Evolutionary conservation across 2,888 invertebrate genomes (phyloP).

Genomic region (Neelides folsomi): DNA sequence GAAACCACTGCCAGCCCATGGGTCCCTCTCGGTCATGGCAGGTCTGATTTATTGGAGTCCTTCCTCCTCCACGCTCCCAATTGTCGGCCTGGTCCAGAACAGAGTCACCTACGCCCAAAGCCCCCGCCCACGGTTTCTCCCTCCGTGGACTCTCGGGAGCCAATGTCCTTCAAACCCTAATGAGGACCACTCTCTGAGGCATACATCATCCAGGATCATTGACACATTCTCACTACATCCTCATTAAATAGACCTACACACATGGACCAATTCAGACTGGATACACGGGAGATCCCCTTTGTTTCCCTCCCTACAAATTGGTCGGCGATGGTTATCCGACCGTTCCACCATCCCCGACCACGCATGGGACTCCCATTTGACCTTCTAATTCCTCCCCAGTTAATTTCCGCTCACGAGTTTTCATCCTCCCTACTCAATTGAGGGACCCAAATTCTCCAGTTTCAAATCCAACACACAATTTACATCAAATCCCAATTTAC

Average conservation of each 20-base stretch:
- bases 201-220: slow-evolving; percentile 20
- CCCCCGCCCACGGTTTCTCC: background rate
- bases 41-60: background rate
- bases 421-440: too few relatives aligned
- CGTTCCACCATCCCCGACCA: background rate
- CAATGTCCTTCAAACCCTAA: too few relatives aligned
- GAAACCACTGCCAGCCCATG: slow-evolving; percentile 18
- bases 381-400: background rate
- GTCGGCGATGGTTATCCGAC: slow-evolving; percentile 1
- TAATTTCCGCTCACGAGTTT: too few relatives aligned
- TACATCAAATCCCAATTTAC: too few relatives aligned
- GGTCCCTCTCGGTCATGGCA: background rate
- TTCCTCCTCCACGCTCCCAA: slow-evolving; percentile 3
- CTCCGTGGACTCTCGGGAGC: background rate
- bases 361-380: slow-evolving; percentile 3
- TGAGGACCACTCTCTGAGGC: too few relatives aligned
- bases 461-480: too few relatives aligned
- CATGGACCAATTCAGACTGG: background rate
- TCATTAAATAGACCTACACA: slow-evolving; percentile 31
- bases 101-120: background rate
- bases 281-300: slow-evolving; percentile 13
- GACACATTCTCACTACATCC: slow-evolving; percentile 33
- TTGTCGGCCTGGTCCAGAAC: background rate
- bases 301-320: background rate
- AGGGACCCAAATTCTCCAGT: too few relatives aligned